Evolutionary conservation across 1,140 invertebrate genomes (phyloP), one percentile per base, ranked within the genome.

Genomic region (Marisa cornuarietis): DNA sequence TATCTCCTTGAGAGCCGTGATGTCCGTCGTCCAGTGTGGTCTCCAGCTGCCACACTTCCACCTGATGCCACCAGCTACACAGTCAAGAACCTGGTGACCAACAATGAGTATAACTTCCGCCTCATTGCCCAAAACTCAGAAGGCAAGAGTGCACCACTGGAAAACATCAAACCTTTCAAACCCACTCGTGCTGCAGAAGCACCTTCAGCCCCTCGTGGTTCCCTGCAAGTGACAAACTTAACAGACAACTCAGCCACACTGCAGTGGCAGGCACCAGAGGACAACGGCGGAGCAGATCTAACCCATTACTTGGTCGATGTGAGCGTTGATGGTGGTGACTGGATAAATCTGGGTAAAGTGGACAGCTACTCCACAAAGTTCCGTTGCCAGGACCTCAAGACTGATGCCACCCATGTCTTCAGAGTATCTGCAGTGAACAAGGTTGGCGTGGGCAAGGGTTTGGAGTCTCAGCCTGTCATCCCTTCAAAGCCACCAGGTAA

Each of bases 251-350:
- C 96, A 0, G 93, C 99, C 87, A 98, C 98, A 87, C 92, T 99
- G 2, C 94, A 95, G 86, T 99, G 98, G 98, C 94, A 97, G 82
- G 97, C 97, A 88, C 97, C 98, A 52, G 96, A 98, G 87, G 97
- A 99, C 90, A 98, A 99, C 92, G 98, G 98, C 87, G 98, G 98
- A 54, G 95, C 96, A 88, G 97, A 97, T 13, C 94, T 99, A n/a
- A 95, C 95, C 0, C 94, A 97, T 88, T 99, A 99, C 87, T 92
- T 95, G 49, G 94, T 99, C n/a, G 97, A 98, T 90, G 98, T 97
- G 90, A 81, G 76, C 66, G 62, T 73, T 42, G 81, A 83, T 52
- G 66, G 76, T 87, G 94, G 97, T 58, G 94, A 95, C 31, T 80
- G 97, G 97, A 51, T 88, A 94, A 95, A 76, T 95, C 96, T 79